Percentiles rank a stretch among this genome's conserved stretches.
phyloP scores from a whole-genome alignment of 2,888 invertebrate genomes.

The Copidosoma aretas region DNA sequence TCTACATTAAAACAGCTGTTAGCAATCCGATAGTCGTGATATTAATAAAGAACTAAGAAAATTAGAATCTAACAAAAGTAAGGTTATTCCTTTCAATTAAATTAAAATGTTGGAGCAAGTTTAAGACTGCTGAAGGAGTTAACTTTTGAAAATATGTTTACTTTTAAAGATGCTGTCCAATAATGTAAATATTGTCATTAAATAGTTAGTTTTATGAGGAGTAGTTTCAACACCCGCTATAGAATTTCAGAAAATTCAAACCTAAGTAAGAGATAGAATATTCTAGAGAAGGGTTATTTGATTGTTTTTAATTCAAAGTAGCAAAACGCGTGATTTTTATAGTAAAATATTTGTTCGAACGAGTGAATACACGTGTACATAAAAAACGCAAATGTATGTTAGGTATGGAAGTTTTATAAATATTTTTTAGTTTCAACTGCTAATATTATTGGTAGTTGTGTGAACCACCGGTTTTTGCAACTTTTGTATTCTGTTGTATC shows the following conservation, averaged over 20 bases:
- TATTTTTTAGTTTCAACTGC: neutral
- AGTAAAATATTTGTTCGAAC: conserved; percentile 8
- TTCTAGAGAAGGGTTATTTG: conserved; percentile 19
- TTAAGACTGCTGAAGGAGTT: too few species aligned
- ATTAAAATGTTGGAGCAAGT: too few species aligned
- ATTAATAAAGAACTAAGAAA: conserved; percentile 29
- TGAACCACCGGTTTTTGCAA: conserved; percentile 19
- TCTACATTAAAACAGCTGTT: conserved; percentile 18
- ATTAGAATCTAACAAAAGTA: too few species aligned
- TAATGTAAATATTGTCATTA: conserved; percentile 25
- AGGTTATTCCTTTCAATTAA: too few species aligned
- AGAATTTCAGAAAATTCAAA: conserved; percentile 27
- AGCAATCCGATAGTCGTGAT: conserved; percentile 35
- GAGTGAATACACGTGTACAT: neutral
- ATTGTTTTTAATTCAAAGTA: conserved; percentile 19
- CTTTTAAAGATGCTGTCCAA: conserved; percentile 25
- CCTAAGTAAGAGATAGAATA: conserved; percentile 17
- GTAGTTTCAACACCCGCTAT: conserved; percentile 12
- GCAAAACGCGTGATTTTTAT: conserved; percentile 16
- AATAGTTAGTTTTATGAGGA: conserved; percentile 27
- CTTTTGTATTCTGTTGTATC: conserved; percentile 26
- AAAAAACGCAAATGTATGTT: conserved; percentile 8
- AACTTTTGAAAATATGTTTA: conserved; percentile 31
- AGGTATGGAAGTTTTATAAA: conserved; percentile 12
- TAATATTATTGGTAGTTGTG: conserved; percentile 20